These are phyloP conservation scores for Ctenochaetus hawaiiensis DNA, from an alignment of 2,797 vertebrate genomes.

Conservation along the genomic window DNA sequence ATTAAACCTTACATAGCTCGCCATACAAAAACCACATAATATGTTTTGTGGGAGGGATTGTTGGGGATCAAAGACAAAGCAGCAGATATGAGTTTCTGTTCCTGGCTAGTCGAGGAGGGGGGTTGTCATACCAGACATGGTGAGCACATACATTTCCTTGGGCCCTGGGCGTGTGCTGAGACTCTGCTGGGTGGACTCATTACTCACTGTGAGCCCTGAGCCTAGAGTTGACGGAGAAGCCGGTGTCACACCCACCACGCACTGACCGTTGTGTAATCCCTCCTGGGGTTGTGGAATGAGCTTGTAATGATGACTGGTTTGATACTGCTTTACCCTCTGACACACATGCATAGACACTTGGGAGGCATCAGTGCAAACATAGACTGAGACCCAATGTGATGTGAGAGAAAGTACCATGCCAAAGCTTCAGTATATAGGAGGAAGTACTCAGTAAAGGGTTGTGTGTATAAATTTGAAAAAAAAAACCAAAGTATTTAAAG, in stretches of 20 bases:
- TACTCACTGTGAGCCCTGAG: conserved; percentile 71
- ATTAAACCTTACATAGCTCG: conserved; percentile 65
- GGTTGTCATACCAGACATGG: conserved; percentile 83
- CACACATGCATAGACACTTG: conserved; percentile 63
- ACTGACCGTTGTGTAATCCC: conserved; percentile 78
- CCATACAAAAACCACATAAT: conserved; percentile 65
- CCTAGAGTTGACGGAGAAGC: conserved; percentile 67
- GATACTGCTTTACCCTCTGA: conserved; percentile 75
- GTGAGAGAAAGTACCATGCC: conserved; percentile 53
- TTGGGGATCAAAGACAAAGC: conserved; percentile 74
- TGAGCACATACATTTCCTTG: conserved; percentile 80
- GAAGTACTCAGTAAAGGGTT: conserved; percentile 21
- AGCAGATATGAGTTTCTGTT: conserved; percentile 81
- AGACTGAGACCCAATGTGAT: conserved; percentile 59
- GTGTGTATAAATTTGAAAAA: neutral
- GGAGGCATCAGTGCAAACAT: conserved; percentile 61
- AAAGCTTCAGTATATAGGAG: conserved; percentile 57
- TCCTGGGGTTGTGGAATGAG: conserved; percentile 78
- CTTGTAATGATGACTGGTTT: conserved; percentile 78
- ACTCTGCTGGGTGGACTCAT: conserved; percentile 79
- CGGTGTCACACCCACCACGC: conserved; percentile 73
- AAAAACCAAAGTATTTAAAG: conserved; percentile 2
- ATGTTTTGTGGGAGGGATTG: conserved; percentile 73
- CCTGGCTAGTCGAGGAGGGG: conserved; percentile 71
- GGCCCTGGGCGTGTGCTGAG: conserved; percentile 75